Evolutionary conservation across 2,113 vertebrate species (phyloP).

Genomic region (Coracopsis vasa): DNA sequence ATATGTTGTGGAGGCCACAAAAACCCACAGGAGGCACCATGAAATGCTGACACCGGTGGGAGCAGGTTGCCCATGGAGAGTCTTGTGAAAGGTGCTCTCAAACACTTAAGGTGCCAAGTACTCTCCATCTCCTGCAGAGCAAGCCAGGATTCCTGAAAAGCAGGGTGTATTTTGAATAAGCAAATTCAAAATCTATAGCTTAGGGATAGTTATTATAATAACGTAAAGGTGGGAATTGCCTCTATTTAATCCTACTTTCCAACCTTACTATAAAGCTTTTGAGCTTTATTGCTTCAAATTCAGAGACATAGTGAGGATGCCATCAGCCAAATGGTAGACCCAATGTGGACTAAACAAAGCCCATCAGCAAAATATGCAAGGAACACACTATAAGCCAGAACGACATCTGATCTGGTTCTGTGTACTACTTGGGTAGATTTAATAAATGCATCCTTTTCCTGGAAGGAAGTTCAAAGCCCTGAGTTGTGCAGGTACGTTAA

Average conservation of each 20-base stretch:
- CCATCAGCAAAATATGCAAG: background rate
- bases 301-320: background rate
- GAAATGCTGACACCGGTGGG: fast-evolving
- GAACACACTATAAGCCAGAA: background rate
- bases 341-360: background rate
- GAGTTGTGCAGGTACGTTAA: background rate
- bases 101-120: background rate
- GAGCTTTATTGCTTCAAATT: background rate
- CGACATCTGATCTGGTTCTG: background rate
- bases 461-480: background rate
- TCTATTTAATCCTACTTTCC: background rate
- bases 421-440: background rate
- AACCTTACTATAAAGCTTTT: background rate
- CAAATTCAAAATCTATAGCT: background rate
- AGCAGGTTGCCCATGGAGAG: fast-evolving
- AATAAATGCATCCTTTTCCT: background rate
- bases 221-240: background rate
- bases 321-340: background rate
- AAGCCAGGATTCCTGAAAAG: background rate
- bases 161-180: background rate
- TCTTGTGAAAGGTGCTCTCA: background rate
- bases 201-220: background rate
- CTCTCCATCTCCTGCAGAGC: background rate
- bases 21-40: background rate
- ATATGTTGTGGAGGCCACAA: fast-evolving